Conservation (phyloP, 2,113 vertebrate species). For the Polyodon spathula region DNA sequence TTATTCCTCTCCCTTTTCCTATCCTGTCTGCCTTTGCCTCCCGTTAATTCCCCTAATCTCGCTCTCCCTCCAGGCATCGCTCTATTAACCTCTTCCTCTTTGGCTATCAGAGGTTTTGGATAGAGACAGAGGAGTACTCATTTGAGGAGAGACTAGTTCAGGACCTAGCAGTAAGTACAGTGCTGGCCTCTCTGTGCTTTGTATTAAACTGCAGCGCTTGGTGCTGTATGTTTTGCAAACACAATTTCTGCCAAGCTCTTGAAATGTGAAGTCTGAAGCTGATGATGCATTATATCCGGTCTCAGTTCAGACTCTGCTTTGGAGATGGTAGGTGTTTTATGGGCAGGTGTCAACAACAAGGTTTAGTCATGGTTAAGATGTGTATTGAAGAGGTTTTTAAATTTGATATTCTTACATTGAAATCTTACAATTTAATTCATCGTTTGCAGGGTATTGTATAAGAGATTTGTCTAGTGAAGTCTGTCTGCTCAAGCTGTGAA, state of each 20-base stretch:
- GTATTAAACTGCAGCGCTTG: slow-evolving; percentile 39
- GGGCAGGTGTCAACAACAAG: no score
- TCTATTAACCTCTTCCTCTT: slow-evolving; percentile 99
- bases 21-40: slow-evolving; percentile 45
- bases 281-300: no score
- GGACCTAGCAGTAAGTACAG: slow-evolving; percentile 98
- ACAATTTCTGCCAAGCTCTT: slow-evolving; percentile 44
- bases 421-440: no score
- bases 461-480: no score
- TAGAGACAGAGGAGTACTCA: slow-evolving; percentile 98
- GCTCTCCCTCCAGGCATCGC: slow-evolving; percentile 93
- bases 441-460: no score
- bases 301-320: no score
- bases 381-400: no score
- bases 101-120: slow-evolving; percentile 99
- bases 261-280: slow-evolving; percentile 20
- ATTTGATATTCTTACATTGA: no score
- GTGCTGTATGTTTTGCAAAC: slow-evolving; percentile 52
- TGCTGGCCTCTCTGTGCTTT: slow-evolving; percentile 41
- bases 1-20: slow-evolving; percentile 39
- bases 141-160: slow-evolving; percentile 99
- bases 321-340: no score
- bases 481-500: no score
- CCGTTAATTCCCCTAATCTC: slow-evolving; percentile 71
- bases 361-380: no score